phyloP scores from a whole-genome alignment of 2,888 invertebrate species.

The Cosmopolites sordidus region DNA sequence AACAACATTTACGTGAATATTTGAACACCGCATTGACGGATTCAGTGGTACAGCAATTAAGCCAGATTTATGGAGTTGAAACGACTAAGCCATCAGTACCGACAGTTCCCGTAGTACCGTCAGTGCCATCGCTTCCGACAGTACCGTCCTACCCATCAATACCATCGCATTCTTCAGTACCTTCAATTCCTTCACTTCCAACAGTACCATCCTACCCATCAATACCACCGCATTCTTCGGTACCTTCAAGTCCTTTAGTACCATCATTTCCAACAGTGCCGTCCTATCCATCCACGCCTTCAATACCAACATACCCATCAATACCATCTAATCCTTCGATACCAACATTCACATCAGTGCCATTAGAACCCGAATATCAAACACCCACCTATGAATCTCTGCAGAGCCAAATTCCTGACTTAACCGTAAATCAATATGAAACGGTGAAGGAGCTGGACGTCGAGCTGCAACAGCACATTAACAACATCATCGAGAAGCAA shows the following conservation, averaged over 20 bases:
- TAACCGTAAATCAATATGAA: not conserved
- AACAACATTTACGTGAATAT: not conserved
- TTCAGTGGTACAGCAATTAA: not conserved
- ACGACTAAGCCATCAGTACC: too few relatives aligned
- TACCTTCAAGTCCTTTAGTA: not conserved
- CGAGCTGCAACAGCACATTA: conserved; percentile 2
- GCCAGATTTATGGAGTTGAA: not conserved
- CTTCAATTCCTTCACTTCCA: not conserved
- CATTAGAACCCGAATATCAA: not conserved
- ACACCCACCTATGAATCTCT: not conserved
- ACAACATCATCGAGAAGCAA: conserved; percentile 3
- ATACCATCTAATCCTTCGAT: not conserved
- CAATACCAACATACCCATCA: not conserved
- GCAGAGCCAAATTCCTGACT: not conserved
- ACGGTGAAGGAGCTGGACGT: conserved; percentile 1
- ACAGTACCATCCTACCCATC: not conserved
- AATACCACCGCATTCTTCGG: not conserved
- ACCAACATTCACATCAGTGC: not conserved
- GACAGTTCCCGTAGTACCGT: not conserved
- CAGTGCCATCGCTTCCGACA: not conserved
- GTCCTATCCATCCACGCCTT: not conserved
- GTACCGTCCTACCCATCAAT: not conserved
- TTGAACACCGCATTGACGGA: not conserved
- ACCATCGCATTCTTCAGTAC: not conserved
- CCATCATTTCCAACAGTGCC: not conserved